Evolutionary conservation across 2,888 invertebrate genomes (phyloP).

Genomic region (Pachymerium ferrugineum): DNA sequence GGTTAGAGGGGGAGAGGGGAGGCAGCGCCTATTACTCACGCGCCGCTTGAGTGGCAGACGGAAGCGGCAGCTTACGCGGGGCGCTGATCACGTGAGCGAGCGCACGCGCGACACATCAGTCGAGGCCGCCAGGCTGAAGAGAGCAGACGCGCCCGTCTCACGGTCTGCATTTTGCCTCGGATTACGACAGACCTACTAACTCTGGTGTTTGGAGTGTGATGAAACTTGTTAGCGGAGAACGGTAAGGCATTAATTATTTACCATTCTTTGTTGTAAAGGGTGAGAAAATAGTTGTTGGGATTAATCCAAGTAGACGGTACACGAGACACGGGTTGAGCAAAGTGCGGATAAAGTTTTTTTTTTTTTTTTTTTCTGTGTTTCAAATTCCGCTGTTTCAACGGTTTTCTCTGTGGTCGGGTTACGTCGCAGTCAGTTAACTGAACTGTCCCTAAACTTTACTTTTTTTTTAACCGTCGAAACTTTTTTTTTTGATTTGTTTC

Average conservation of each 20-base stretch:
- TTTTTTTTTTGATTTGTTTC: not conserved
- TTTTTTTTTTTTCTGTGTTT: not conserved
- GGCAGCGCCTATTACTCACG: constrained; percentile 33
- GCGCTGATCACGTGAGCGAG: constrained; percentile 32
- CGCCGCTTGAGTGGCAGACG: constrained; percentile 33
- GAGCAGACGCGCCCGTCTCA: constrained; percentile 10
- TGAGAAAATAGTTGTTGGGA: not conserved
- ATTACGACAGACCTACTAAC: not conserved
- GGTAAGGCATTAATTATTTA: not conserved
- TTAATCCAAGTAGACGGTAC: not conserved
- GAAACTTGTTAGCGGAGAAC: not conserved
- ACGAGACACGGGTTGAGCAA: not conserved
- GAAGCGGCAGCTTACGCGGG: constrained; percentile 32
- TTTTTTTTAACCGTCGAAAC: not conserved
- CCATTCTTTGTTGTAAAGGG: not conserved
- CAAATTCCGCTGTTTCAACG: not conserved
- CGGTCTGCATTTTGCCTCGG: constrained; percentile 6
- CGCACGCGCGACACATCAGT: constrained; percentile 32
- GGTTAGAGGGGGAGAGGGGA: not conserved
- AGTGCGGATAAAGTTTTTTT: not conserved
- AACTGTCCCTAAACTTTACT: not conserved
- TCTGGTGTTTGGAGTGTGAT: not conserved
- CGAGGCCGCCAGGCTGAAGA: constrained; percentile 25
- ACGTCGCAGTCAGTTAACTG: too few species aligned
- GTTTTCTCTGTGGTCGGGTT: not conserved